Base-by-base conservation (phyloP, 2,113 vertebrate species). In the Solea solea region DNA sequence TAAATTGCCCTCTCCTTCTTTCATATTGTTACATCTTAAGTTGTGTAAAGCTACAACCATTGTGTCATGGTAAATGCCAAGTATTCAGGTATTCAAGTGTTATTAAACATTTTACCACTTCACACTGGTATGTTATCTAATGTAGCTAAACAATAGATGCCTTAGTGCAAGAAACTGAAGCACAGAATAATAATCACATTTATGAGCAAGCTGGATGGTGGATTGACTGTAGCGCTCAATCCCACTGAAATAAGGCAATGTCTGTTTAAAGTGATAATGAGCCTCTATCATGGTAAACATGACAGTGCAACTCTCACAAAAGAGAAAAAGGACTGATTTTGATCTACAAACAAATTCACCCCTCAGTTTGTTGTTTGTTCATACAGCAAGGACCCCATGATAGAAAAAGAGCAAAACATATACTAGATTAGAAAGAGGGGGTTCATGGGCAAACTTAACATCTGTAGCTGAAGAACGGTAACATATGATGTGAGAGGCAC, bases 251-350 rank as follows among this genome's bases (percentile, higher is more conserved):
- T 45, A 58, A 28, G 41, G 8, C 14, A 27, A 25, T 8, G 51
- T 63, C 40, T 59, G 78, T 68, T 55, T 51, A 8, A 42, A 39
- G 27, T 44, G 53, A 81, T 64, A 81, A 68, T 28, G 21, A 71
- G 8, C 46, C 54, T 25, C 28, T 39, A 55, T 34, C 45, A 16
- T 14, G 27, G 16, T 48, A 9, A 65, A 52, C 45, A 54, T 44
- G 55, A 44, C 27, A 15, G 25, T 61, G 51, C 25, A 46, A 45
- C 28, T 12, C 12, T 49, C 11, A 45, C 16, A 8, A 34, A 66
- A 52, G 59, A 27, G 9, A 57, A 67, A 12, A 82, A 42, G 40
- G 48, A 53, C 56, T n/a, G 15, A 53, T 21, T 49, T 12, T 49
- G 34, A 64, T 54, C 60, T 54, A 7, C 10, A 57, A 72, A 34